Percentiles rank a stretch among this genome's conserved stretches.
phyloP scores from a whole-genome alignment of 92 coral and sea anemone species.

The Zoanthus sansibaricus region DNA sequence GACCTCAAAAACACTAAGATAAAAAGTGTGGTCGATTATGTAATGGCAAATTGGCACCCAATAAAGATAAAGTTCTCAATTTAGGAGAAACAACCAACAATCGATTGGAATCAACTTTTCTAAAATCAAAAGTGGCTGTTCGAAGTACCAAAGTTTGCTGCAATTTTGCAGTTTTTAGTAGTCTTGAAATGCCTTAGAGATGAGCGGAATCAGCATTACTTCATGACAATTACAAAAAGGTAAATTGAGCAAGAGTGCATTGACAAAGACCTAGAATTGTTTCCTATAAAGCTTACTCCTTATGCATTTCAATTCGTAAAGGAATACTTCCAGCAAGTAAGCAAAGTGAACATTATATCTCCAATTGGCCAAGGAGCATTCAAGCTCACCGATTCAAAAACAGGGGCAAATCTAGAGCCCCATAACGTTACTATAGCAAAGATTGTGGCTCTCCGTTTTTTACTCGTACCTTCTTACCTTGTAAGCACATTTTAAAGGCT shows the following conservation, averaged over 20 bases:
- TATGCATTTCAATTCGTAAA: no score
- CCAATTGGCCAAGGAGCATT: no score
- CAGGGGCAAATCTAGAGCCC: slow-evolving; percentile 27
- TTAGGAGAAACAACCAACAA: slow-evolving; percentile 72
- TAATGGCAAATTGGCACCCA: slow-evolving; percentile 65
- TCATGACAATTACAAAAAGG: slow-evolving; percentile 15
- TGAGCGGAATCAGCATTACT: slow-evolving; percentile 62
- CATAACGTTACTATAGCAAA: slow-evolving; percentile 25
- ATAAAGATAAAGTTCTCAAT: slow-evolving; percentile 56
- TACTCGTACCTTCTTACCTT: slow-evolving; percentile 61
- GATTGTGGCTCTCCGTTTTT: slow-evolving; percentile 58
- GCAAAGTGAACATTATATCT: no score
- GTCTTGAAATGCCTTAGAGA: slow-evolving; percentile 45
- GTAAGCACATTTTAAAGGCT: slow-evolving; percentile 69
- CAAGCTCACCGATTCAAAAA: no score
- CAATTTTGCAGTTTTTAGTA: slow-evolving; percentile 45
- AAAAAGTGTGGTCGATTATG: slow-evolving; percentile 53
- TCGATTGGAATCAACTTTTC: slow-evolving; percentile 59
- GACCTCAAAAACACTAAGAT: slow-evolving; percentile 51
- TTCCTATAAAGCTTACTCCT: no score
- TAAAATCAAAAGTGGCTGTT: slow-evolving; percentile 70
- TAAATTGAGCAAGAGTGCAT: no score
- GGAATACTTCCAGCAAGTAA: no score
- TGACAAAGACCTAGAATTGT: no score
- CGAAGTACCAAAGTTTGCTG: slow-evolving; percentile 55